Evolutionary conservation across 1,140 invertebrate genomes (phyloP), one percentile per base, ranked within the genome.

Genomic region (Drosophila fuyamai): DNA sequence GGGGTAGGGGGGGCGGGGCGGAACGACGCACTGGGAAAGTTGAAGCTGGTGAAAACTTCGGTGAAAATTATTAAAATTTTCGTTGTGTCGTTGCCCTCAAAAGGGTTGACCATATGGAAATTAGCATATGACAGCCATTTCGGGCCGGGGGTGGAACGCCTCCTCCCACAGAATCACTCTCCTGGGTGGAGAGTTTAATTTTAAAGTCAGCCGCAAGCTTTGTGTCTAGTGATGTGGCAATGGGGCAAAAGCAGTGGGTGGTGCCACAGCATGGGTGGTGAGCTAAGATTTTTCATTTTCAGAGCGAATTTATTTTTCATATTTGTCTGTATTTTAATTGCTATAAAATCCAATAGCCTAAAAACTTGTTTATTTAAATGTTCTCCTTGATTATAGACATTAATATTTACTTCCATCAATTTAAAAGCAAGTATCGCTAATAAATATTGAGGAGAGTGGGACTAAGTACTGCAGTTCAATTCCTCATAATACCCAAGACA

Each of bases 91-190:
- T 70, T 76, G 80, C 56, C 76, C 63, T 53, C 50, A 35, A 89
- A 89, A 89, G 81, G 85, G 85, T 81, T 90, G 85, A 85, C 85
- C 85, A 90, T 90, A 90, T 90, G 85, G 75, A 90, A 90, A 90
- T 90, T 90, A 90, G 85, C 81, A 90, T 90, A 90, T 85, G 85
- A 90, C 79, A 90, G 75, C 75, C 74, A 65, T 74, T 85, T 51
- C 36, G 61, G 18, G 32, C 13, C 46, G 27, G 40, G 12, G 40
- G n/a, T 41, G 50, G 46, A n/a, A 36, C 18, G 38, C 61, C 35
- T 40, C n/a, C 16, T 55, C 13, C 27, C 27, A 16, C 47, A 12
- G 27, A 16, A 13, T 38, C 44, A 48, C 29, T 61, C 23, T 40
- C 14, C 35, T 32, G 7, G 59, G 38, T 63, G 32, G 27, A 58